Conservation (phyloP, 1,140 invertebrate genomes). For the Capitella teleta region DNA sequence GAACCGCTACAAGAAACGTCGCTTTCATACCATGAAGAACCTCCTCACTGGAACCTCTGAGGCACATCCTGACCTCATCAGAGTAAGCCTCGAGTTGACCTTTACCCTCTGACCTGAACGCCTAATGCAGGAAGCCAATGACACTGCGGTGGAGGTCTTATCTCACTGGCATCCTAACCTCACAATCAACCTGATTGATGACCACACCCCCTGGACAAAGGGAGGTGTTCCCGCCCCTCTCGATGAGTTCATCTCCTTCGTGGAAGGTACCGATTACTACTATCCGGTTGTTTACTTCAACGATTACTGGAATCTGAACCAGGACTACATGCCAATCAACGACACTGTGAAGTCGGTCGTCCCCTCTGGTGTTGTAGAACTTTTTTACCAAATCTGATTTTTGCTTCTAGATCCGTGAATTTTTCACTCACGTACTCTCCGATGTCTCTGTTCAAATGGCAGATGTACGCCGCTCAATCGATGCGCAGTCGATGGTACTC, state of each 20-base stretch:
- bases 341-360: constrained; percentile 55
- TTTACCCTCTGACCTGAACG: not conserved
- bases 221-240: constrained; percentile 76
- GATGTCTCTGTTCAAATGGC: constrained; percentile 91
- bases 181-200: constrained; percentile 87
- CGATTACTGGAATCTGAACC: constrained; percentile 96
- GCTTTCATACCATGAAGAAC: constrained; percentile 81
- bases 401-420: constrained; percentile 39
- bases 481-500: constrained; percentile 57
- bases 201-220: constrained; percentile 85
- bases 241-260: constrained; percentile 86
- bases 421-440: constrained; percentile 79
- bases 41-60: constrained; percentile 82
- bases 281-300: constrained; percentile 92
- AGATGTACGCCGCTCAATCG: constrained; percentile 83
- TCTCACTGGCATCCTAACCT: constrained; percentile 99
- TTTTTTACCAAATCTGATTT: not conserved
- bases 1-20: constrained; percentile 85
- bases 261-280: constrained; percentile 68
- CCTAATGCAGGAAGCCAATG: not conserved
- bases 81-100: constrained; percentile 17
- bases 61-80: constrained; percentile 37
- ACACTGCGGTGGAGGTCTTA: constrained; percentile 63
- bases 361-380: not conserved
- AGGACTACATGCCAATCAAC: constrained; percentile 92